Base-by-base conservation (phyloP, 2,113 vertebrate species). In the Bagarius yarrelli region DNA sequence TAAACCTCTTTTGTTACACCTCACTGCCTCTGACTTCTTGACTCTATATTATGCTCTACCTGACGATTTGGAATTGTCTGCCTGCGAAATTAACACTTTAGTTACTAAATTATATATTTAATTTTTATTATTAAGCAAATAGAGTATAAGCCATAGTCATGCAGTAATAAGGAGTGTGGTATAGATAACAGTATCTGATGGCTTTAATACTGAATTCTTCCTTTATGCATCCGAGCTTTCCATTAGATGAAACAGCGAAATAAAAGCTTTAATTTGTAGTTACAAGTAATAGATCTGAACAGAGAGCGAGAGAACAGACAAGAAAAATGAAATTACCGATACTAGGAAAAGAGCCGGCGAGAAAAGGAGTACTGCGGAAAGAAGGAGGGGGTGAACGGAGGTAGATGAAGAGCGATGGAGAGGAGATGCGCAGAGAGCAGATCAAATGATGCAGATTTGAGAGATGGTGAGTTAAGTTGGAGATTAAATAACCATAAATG, bases 401-500 rank as follows among this genome's bases (percentile, higher is more conserved):
- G 36, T 40, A 83, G 70, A 83, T 56, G 63, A 71, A 83, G 64
- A 56, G 60, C 72, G 61, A 72, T 50, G 66, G 40, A 71, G 81
- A 57, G 32, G 56, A 60, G 86, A 87, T 85, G 82, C 56, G 79
- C 81, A 77, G 73, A 23, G 61, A 74, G 76, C 81, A 87, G 86
- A 87, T 87, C 84, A 57, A 87, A 87, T 87, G 86, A 85, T 85
- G 82, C 84, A 82, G 82, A 85, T 85, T 84, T 73, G 79, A 87
- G 82, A 78, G 66, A 82, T 64, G 36, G 55, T 50, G 72, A 83
- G 82, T 67, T 34, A 27, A 83, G 83, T 71, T 71, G 18, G 40
- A 87, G 86, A 84, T 85, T 85, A 85, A 85, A 85, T 87, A 84
- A 80, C 77, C 83, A 87, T 78, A 78, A 78, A 74, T 63, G 74